A percentile compares a stretch with the other conserved stretches of the same genome.
phyloP scores from a whole-genome alignment of 2,888 invertebrate genomes.

The Liodrosophila aerea region DNA sequence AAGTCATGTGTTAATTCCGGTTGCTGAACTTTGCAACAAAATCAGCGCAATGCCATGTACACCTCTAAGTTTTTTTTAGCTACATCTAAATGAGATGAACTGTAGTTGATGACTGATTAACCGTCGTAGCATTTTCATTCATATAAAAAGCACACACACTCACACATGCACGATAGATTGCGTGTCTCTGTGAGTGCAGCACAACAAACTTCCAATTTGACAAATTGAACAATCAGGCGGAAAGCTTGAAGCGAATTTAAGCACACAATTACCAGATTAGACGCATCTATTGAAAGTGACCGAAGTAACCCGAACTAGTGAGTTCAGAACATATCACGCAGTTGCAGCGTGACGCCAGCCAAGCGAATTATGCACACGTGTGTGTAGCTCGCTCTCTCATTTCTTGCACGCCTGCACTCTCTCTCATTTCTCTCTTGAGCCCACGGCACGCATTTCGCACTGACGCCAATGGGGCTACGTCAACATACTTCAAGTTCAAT shows the following conservation, averaged over 20 bases:
- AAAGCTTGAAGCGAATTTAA: conserved; percentile 25
- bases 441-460: conserved; percentile 16
- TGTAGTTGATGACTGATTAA: no score
- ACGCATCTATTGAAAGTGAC: conserved; percentile 29
- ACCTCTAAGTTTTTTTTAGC: no score
- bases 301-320: conserved; percentile 14
- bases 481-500: conserved; percentile 67
- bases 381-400: not conserved
- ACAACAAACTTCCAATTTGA: not conserved
- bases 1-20: no score
- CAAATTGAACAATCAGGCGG: conserved; percentile 9
- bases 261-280: conserved; percentile 32
- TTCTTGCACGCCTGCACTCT: no score
- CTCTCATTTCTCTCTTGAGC: no score
- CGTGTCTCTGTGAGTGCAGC: conserved; percentile 1
- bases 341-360: conserved; percentile 59
- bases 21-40: no score
- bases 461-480: conserved; percentile 21
- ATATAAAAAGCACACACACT: not conserved
- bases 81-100: no score
- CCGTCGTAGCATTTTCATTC: no score
- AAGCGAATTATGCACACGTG: conserved; percentile 1
- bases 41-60: no score
- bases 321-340: conserved; percentile 44
- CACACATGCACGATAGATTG: conserved; percentile 9